Conservation (phyloP, 2,888 invertebrate genomes). For the Eristalis arbustorum region DNA sequence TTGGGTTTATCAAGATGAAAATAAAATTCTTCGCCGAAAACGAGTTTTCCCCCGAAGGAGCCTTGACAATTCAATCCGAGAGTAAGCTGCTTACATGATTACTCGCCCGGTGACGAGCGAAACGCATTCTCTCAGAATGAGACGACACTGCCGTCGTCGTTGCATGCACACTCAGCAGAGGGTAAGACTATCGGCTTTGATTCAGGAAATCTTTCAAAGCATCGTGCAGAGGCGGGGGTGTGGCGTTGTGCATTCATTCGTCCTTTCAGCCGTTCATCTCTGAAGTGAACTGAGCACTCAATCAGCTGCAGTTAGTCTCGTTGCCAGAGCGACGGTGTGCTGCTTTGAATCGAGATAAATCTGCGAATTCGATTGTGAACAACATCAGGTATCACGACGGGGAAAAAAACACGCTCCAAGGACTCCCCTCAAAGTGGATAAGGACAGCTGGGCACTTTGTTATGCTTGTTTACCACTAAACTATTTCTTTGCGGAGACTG, state of each 20-base stretch:
- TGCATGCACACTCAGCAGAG: background rate
- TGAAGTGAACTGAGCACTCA: background rate
- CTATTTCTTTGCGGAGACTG: constrained; percentile 1
- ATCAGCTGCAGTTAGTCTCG: background rate
- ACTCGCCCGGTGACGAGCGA: constrained; percentile 1
- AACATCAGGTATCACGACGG: too few relatives aligned
- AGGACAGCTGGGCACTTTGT: constrained; percentile 9
- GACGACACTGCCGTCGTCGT: background rate
- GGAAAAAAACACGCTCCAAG: background rate
- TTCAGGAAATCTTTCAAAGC: background rate
- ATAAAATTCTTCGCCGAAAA: background rate
- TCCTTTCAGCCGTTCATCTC: background rate
- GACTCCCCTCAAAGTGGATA: background rate
- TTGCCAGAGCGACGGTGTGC: background rate
- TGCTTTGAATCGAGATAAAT: background rate
- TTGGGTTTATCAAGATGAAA: background rate
- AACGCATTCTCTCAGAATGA: background rate
- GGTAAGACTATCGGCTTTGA: constrained; percentile 14
- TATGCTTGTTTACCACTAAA: constrained; percentile 18
- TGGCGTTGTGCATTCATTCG: background rate
- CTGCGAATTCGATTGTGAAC: background rate
- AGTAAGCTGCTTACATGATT: constrained; percentile 26
- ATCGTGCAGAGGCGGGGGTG: background rate
- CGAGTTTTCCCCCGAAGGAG: background rate
- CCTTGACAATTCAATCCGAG: background rate